These are phyloP conservation scores for Heliocidaris erythrogramma DNA, from an alignment of 35 echinoderm and acorn worm genomes.

Conservation along the genomic window DNA sequence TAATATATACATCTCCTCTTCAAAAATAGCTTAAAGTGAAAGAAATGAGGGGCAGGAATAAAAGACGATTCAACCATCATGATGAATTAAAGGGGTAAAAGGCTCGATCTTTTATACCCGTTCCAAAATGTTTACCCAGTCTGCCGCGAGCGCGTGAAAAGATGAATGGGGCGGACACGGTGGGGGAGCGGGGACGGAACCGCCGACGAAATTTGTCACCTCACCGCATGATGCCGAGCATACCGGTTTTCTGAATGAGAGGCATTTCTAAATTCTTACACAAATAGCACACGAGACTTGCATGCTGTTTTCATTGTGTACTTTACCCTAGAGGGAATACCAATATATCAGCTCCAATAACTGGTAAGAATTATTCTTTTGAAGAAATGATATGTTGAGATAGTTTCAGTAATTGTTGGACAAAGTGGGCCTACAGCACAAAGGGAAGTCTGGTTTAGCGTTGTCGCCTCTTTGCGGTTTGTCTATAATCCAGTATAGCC, in stretches of 20 bases:
- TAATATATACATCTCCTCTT: background rate
- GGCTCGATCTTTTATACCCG: background rate
- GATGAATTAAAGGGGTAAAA: background rate
- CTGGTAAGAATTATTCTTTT: slow-evolving; percentile 18
- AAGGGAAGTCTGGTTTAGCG: background rate
- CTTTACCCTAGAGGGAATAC: background rate
- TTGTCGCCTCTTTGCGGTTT: background rate
- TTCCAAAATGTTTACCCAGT: background rate
- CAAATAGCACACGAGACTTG: background rate
- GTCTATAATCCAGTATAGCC: background rate
- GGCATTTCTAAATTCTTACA: background rate
- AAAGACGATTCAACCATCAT: background rate
- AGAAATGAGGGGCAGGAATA: background rate
- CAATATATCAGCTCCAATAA: slow-evolving; percentile 12
- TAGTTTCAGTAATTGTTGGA: background rate
- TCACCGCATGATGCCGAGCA: background rate
- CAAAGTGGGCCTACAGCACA: background rate
- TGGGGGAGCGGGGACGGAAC: slow-evolving; percentile 19
- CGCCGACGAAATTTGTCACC: slow-evolving; percentile 3
- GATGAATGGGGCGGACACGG: background rate
- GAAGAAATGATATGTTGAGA: background rate
- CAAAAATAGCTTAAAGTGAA: background rate
- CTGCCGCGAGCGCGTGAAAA: slow-evolving; percentile 6
- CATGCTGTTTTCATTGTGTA: slow-evolving; percentile 8
- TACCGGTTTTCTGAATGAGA: background rate